Evolutionary conservation across 1,140 invertebrate genomes (phyloP).

Genomic region (Trypoxylus dichotomus): DNA sequence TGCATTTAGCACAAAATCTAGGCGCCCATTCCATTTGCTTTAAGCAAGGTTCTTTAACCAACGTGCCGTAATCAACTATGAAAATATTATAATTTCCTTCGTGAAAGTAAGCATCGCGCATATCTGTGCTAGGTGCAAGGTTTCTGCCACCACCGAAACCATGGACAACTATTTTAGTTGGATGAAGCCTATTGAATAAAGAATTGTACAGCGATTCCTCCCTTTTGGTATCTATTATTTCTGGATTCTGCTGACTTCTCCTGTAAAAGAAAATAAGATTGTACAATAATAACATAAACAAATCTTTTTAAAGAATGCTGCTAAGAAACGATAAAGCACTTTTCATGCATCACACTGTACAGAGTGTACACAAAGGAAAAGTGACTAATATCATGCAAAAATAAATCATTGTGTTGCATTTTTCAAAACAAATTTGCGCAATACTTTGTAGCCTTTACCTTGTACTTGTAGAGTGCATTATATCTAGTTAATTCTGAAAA

Average conservation of each 20-base stretch:
- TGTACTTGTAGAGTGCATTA: no score
- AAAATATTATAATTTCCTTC: constrained; percentile 82
- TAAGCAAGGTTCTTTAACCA: constrained; percentile 81
- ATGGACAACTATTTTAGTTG: constrained; percentile 80
- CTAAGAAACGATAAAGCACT: no score
- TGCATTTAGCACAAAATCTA: constrained; percentile 75
- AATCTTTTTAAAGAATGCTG: background rate
- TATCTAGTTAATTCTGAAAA: no score
- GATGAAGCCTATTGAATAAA: constrained; percentile 71
- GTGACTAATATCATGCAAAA: no score
- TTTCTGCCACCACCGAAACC: constrained; percentile 80
- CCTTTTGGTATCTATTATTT: constrained; percentile 69
- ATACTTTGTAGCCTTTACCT: no score
- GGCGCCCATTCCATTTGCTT: constrained; percentile 83
- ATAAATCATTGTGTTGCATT: no score
- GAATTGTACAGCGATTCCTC: constrained; percentile 69
- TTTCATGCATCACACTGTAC: no score
- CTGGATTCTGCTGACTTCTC: constrained; percentile 72
- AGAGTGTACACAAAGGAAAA: no score
- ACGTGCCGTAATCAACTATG: constrained; percentile 79
- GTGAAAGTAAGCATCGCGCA: constrained; percentile 78
- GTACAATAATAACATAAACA: background rate
- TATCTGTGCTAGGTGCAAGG: constrained; percentile 77
- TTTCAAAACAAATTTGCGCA: no score
- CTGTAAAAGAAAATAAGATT: constrained; percentile 54